phyloP scores from a whole-genome alignment of 2,888 invertebrate species.

The Oxytorus armatus region DNA sequence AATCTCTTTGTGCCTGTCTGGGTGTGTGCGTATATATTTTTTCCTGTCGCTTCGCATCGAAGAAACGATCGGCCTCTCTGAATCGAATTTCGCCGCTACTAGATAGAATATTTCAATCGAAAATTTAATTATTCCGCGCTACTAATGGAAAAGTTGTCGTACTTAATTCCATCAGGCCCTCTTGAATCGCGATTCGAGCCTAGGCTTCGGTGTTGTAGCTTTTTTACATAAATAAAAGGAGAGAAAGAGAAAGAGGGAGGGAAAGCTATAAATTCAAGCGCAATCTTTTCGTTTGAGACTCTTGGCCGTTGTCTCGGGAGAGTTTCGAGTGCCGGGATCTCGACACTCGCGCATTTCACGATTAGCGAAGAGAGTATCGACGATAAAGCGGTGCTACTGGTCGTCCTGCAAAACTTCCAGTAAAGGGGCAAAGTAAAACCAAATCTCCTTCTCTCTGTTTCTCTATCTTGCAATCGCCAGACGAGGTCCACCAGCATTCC shows the following conservation, averaged over 20 bases:
- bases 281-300: slow-evolving; percentile 57
- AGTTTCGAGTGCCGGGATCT: slow-evolving; percentile 40
- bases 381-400: slow-evolving; percentile 18
- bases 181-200: slow-evolving; percentile 19
- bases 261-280: slow-evolving; percentile 40
- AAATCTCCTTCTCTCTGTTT: neutral
- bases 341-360: slow-evolving; percentile 41
- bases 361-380: slow-evolving; percentile 58
- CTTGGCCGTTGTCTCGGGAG: slow-evolving; percentile 35
- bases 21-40: neutral
- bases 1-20: neutral
- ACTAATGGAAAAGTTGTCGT: slow-evolving; percentile 59
- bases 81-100: neutral
- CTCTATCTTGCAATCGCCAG: neutral
- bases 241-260: neutral
- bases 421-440: slow-evolving; percentile 6
- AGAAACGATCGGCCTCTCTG: neutral
- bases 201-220: slow-evolving; percentile 23
- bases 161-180: slow-evolving; percentile 45
- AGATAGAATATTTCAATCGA: slow-evolving; percentile 34
- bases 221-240: slow-evolving; percentile 32
- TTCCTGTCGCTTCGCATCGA: neutral
- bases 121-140: slow-evolving; percentile 58
- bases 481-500: slow-evolving; percentile 6
- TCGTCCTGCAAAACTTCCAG: slow-evolving; percentile 6